Percentiles rank a stretch among this genome's conserved stretches.
phyloP scores from a whole-genome alignment of 1,140 invertebrate genomes.

The Drosophila biarmipes region DNA sequence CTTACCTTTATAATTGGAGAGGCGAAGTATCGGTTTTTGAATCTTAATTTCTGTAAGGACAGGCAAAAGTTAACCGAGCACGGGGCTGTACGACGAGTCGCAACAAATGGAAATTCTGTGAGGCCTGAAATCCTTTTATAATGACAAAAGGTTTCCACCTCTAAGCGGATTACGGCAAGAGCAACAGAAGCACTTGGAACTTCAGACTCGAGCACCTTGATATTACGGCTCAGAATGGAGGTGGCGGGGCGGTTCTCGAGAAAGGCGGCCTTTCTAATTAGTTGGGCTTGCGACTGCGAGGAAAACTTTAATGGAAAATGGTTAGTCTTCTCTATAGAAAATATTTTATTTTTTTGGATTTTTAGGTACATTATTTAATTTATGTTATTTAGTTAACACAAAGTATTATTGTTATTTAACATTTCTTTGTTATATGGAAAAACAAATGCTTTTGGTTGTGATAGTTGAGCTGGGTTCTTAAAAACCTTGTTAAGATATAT shows the following conservation, averaged over 20 bases:
- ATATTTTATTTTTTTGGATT: no score
- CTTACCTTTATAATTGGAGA: slow-evolving; percentile 59
- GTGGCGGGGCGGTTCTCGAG: background rate
- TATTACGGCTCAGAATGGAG: background rate
- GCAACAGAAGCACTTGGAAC: slow-evolving; percentile 19
- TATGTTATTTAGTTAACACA: no score
- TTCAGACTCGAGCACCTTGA: slow-evolving; percentile 2
- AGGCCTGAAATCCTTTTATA: slow-evolving; percentile 82
- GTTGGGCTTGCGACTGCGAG: background rate
- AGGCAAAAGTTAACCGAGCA: slow-evolving; percentile 73
- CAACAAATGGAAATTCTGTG: slow-evolving; percentile 82
- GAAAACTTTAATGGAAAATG: slow-evolving; percentile 1
- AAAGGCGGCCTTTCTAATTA: slow-evolving; percentile 26
- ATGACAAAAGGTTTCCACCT: slow-evolving; percentile 83
- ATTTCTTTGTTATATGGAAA: no score
- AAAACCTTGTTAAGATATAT: no score
- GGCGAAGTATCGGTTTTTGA: slow-evolving; percentile 74
- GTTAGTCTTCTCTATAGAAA: background rate
- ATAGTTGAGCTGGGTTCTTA: no score
- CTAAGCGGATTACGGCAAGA: slow-evolving; percentile 77
- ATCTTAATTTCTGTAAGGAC: slow-evolving; percentile 74
- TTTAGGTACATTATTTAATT: no score
- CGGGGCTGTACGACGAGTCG: slow-evolving; percentile 40
- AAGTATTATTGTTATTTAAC: no score
- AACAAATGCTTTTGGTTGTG: no score